Evolutionary conservation across 2,888 invertebrate species (phyloP), one percentile per base, ranked within the genome.

Genomic region (Tortricodes alternella): DNA sequence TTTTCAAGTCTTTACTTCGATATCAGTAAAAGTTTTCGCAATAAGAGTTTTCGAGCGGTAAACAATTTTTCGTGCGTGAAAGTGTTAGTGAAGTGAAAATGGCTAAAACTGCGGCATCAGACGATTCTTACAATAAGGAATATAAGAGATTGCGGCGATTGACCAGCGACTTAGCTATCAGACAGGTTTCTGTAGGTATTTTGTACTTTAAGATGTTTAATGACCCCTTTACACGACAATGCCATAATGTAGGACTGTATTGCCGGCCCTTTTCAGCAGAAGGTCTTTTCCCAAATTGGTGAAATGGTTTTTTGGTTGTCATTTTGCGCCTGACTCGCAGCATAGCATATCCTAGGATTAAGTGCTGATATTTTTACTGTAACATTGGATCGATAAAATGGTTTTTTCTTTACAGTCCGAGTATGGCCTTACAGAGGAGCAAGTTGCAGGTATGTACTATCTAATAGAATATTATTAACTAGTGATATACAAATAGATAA

Each of bases 381-480:
- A n/a, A n/a, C n/a, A n/a, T n/a, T n/a, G n/a, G n/a, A n/a, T n/a
- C n/a, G 32, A 29, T 38, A 46, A 16, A 9, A 48, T 27, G 24
- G 53, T 43, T 73, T 71, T 66, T 55, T 62, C 29, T 66, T 86
- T 94, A 91, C 93, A 96, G 96, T 93, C 94, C 59, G 96, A 96
- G 80, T 96, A 96, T 91, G 96, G 96, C 70, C 93, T 97, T 64
- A 95, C 96, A 53, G 96, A 96, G 84, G 96, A 97, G 78, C 96
- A 96, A 92, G 96, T 97, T 63, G 96, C 96, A 82, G 95, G 95
- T 95, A 91, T 89, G 64, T 58, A 46, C 29, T 52, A 52, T 48
- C 46, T 63, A 55, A 80, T 85, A 32, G 85, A 92, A 11, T n/a
- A 39, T 2, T 15, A 15, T 44, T 46, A 39, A 23, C 55, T 52